These are phyloP conservation scores for Eupristina koningsbergeri DNA, from an alignment of 1,140 invertebrate genomes.

Conservation along the genomic window DNA sequence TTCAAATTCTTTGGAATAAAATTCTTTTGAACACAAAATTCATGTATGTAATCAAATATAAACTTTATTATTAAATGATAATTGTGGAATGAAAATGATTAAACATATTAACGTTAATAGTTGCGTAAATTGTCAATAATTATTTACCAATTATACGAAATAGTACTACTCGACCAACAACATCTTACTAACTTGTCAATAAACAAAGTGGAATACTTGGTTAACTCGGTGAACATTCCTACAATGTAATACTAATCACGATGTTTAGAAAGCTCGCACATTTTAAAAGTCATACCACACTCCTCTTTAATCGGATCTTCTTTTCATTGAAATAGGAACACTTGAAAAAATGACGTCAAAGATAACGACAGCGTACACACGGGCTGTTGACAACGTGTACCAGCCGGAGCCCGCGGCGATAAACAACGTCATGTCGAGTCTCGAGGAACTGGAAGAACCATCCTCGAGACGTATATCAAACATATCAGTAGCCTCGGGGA, in stretches of 20 bases:
- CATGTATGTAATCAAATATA: no score
- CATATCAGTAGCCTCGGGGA: constrained; percentile 73
- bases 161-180: no score
- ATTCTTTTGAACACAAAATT: no score
- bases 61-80: no score
- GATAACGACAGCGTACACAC: constrained; percentile 16
- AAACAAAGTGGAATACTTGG: no score
- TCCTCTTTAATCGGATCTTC: not conserved
- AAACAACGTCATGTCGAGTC: constrained; percentile 51
- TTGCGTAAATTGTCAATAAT: no score
- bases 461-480: constrained; percentile 69
- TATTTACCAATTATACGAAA: no score
- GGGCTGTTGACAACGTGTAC: constrained; percentile 64
- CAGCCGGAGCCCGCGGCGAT: constrained; percentile 54
- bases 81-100: no score
- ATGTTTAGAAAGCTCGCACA: not conserved
- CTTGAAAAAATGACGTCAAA: constrained; percentile 42
- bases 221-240: not conserved
- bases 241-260: not conserved
- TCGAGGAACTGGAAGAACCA: constrained; percentile 56
- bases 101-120: no score
- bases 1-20: no score
- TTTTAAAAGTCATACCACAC: not conserved
- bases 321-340: not conserved
- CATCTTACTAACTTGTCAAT: no score